These are phyloP conservation scores for Myxocyprinus asiaticus DNA, from an alignment of 2,113 vertebrate genomes.

Conservation along the genomic window DNA sequence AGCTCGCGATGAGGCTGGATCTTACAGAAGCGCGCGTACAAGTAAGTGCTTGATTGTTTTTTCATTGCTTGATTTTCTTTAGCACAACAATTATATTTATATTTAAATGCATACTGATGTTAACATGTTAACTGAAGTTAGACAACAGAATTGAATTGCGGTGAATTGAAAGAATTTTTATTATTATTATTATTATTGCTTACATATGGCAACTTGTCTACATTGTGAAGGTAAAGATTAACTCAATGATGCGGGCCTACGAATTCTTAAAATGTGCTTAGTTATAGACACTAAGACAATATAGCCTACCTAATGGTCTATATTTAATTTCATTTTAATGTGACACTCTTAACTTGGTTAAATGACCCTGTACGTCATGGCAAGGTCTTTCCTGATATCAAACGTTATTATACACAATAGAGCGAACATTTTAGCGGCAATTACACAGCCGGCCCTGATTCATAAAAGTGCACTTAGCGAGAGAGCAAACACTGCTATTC, in stretches of 20 bases:
- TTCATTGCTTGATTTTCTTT: no score
- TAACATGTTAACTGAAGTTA: no score
- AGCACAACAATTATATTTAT: no score
- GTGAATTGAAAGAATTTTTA: no score
- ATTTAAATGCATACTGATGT: no score
- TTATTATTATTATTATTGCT: no score
- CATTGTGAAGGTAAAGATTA: conserved; percentile 29
- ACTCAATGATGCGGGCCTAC: conserved; percentile 9
- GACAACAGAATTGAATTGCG: no score
- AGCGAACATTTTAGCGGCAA: conserved; percentile 88
- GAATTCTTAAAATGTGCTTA: conserved; percentile 26
- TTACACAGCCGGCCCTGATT: conserved; percentile 88
- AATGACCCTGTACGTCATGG: conserved; percentile 64
- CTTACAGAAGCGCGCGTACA: conserved; percentile 96
- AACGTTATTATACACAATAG: conserved; percentile 77
- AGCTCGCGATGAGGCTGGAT: conserved; percentile 97
- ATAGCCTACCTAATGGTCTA: conserved; percentile 40
- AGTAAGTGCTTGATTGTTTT: conserved; percentile 76
- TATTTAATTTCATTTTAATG: conserved; percentile 60
- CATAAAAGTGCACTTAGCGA: conserved; percentile 96
- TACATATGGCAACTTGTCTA: not conserved
- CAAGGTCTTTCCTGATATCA: conserved; percentile 76
- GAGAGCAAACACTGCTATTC: conserved; percentile 91
- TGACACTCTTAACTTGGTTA: conserved; percentile 73
- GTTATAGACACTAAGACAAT: conserved; percentile 32